phyloP scores from a whole-genome alignment of 2,888 invertebrate species.

The Acrobasis repandana region DNA sequence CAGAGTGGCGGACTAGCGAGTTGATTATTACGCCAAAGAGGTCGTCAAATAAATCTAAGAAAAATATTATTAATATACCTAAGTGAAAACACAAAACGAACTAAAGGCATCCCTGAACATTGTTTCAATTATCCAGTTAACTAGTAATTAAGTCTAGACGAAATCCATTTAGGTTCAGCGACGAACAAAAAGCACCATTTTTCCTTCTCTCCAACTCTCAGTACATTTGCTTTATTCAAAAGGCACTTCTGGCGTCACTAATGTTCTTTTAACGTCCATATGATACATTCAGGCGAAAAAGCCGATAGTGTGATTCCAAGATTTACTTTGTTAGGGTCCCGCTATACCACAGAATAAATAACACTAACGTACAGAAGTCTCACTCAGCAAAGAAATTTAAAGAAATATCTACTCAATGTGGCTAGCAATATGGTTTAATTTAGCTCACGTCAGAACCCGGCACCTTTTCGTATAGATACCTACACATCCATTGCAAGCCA shows the following conservation, averaged over 20 bases:
- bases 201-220: not conserved
- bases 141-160: slow-evolving; percentile 16
- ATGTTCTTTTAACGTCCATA: slow-evolving; percentile 21
- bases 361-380: too few relatives aligned
- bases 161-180: slow-evolving; percentile 1
- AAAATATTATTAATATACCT: too few relatives aligned
- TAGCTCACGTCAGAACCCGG: too few relatives aligned
- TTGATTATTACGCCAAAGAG: too few relatives aligned
- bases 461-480: too few relatives aligned
- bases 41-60: too few relatives aligned
- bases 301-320: slow-evolving; percentile 9
- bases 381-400: too few relatives aligned
- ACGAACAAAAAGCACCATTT: slow-evolving; percentile 7
- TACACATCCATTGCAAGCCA: too few relatives aligned
- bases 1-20: too few relatives aligned
- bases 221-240: slow-evolving; percentile 20
- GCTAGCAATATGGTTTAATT: too few relatives aligned
- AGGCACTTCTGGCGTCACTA: slow-evolving; percentile 12
- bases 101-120: not conserved
- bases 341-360: too few relatives aligned
- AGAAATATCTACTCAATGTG: too few relatives aligned
- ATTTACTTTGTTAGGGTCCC: slow-evolving; percentile 6
- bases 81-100: not conserved
- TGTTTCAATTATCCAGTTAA: not conserved
- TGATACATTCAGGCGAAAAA: slow-evolving; percentile 14